Percentiles rank a stretch among this genome's conserved stretches.
Conservation (phyloP, 1,140 invertebrate species). For the Physella acuta region DNA sequence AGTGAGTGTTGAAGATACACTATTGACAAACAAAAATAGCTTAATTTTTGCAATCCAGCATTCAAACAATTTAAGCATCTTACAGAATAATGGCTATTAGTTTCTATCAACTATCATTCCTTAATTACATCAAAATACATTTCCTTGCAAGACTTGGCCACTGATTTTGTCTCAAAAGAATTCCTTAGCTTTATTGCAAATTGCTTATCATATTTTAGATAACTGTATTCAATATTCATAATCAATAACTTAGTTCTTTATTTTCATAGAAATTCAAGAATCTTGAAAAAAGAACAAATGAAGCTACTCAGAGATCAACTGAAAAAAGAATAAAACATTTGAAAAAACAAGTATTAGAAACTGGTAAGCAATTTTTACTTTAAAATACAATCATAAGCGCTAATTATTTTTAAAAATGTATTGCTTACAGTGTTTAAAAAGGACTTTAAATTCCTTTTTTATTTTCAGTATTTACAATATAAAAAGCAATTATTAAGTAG, state of each 20-base stretch:
- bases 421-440: no score
- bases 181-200: neutral
- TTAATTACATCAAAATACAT: neutral
- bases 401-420: no score
- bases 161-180: neutral
- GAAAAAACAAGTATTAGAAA: slow-evolving; percentile 39
- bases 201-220: neutral
- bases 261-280: slow-evolving; percentile 44
- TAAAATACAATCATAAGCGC: no score
- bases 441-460: no score
- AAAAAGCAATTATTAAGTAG: no score
- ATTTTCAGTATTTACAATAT: no score
- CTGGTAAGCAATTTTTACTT: no score
- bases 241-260: slow-evolving; percentile 6
- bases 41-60: no score
- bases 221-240: neutral
- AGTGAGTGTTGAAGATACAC: no score
- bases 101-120: no score
- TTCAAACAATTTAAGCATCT: neutral
- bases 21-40: no score
- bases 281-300: slow-evolving; percentile 46
- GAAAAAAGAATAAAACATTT: slow-evolving; percentile 46
- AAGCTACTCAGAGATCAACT: slow-evolving; percentile 43
- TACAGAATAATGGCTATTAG: neutral
- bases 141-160: neutral